Conservation (phyloP, 2,888 invertebrate genomes). For the Gerosis bhagava region DNA sequence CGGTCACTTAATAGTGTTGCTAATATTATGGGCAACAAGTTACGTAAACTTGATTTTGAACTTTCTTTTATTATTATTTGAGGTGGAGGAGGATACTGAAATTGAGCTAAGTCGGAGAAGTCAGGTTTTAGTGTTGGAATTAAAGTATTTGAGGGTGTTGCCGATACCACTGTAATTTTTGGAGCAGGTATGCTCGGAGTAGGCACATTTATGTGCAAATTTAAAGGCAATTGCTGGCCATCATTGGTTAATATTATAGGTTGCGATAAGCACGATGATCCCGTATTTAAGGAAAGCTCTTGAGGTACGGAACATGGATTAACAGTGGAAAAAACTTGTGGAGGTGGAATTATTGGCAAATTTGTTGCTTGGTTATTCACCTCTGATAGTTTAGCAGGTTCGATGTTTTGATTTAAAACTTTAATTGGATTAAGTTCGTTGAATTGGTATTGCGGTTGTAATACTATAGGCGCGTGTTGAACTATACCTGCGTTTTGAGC, state of each 20-base stretch:
- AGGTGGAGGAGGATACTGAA: slow-evolving; percentile 31
- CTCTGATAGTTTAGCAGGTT: slow-evolving; percentile 16
- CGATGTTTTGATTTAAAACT: slow-evolving; percentile 13
- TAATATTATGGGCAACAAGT: slow-evolving; percentile 49
- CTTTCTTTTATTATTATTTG: slow-evolving; percentile 43
- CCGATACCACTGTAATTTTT: slow-evolving; percentile 41
- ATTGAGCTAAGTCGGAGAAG: too few relatives aligned
- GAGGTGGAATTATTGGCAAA: slow-evolving; percentile 25
- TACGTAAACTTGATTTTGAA: slow-evolving; percentile 43
- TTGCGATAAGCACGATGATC: slow-evolving; percentile 4
- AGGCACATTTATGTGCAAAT: slow-evolving; percentile 52
- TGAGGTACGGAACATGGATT: slow-evolving; percentile 15
- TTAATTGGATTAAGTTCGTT: slow-evolving; percentile 10
- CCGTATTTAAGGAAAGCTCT: slow-evolving; percentile 24
- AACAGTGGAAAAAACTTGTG: slow-evolving; percentile 18
- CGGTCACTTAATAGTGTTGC: slow-evolving; percentile 45
- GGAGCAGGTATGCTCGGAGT: slow-evolving; percentile 43
- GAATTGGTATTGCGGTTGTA: slow-evolving; percentile 25
- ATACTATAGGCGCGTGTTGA: slow-evolving; percentile 27
- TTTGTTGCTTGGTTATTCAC: slow-evolving; percentile 9
- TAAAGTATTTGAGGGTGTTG: slow-evolving; percentile 24
- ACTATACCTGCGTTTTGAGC: slow-evolving; percentile 23
- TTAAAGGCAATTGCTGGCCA: slow-evolving; percentile 40
- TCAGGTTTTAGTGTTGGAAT: slow-evolving; percentile 10
- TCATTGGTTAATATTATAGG: slow-evolving; percentile 22